Conservation (phyloP, 35 echinoderm and acorn worm species). For the Ophiothrix spiculata region DNA sequence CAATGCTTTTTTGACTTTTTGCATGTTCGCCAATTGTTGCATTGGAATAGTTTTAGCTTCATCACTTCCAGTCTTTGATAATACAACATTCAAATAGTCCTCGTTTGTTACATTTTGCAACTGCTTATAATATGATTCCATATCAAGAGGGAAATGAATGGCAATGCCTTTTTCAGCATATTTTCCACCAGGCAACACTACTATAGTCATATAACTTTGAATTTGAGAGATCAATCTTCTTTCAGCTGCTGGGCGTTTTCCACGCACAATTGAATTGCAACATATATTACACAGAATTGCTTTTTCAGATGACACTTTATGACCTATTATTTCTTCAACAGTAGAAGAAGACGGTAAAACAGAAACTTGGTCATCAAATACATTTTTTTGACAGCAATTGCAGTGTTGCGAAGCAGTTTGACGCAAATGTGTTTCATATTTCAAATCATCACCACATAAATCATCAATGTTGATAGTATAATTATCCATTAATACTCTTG, state of each 20-base stretch:
- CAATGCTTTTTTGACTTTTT: not conserved
- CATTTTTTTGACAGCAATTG: not conserved
- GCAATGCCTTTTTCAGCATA: not conserved
- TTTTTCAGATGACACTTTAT: not conserved
- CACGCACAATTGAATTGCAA: not conserved
- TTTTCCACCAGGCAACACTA: not conserved
- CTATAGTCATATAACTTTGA: not conserved
- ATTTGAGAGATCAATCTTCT: not conserved
- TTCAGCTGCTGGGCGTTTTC: not conserved
- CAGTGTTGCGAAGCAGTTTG: not conserved
- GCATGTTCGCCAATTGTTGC: not conserved
- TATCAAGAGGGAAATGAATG: not conserved
- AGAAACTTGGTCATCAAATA: not conserved
- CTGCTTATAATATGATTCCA: not conserved
- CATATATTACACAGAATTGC: not conserved
- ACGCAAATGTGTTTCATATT: not conserved
- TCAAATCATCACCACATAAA: not conserved
- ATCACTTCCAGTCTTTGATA: not conserved
- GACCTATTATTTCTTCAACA: not conserved
- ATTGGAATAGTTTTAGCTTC: not conserved
- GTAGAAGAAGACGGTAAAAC: not conserved
- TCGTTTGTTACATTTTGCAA: not conserved
- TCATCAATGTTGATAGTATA: not conserved
- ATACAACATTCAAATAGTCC: not conserved
- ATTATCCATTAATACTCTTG: not conserved